phyloP scores from a whole-genome alignment of 1,140 invertebrate genomes.

The Plodia interpunctella region DNA sequence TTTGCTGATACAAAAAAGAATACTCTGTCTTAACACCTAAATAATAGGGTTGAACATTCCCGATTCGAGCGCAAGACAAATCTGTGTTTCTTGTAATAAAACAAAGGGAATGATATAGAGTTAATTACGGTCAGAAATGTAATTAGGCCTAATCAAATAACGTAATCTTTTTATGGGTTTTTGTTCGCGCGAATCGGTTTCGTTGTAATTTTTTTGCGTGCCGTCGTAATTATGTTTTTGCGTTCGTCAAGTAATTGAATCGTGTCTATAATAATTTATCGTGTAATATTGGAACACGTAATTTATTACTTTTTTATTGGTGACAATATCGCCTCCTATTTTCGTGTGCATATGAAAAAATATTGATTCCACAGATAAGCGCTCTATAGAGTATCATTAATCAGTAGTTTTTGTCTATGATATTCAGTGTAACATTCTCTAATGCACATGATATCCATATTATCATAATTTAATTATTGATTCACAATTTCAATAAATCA shows the following conservation, averaged over 20 bases:
- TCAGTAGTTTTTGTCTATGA: too few species aligned
- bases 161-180: slow-evolving; percentile 57
- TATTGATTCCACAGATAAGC: too few species aligned
- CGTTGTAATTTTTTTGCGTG: slow-evolving; percentile 30
- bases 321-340: neutral
- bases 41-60: slow-evolving; percentile 29
- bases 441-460: too few species aligned
- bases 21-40: slow-evolving; percentile 15
- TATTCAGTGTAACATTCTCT: too few species aligned
- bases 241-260: slow-evolving; percentile 19
- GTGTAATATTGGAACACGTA: slow-evolving; percentile 4
- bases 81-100: slow-evolving; percentile 52
- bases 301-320: slow-evolving; percentile 4
- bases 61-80: slow-evolving; percentile 16
- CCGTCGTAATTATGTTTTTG: slow-evolving; percentile 23
- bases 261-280: slow-evolving; percentile 8
- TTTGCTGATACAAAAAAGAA: slow-evolving; percentile 10
- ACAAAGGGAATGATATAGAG: slow-evolving; percentile 69
- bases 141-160: slow-evolving; percentile 72
- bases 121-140: slow-evolving; percentile 67
- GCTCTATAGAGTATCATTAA: too few species aligned
- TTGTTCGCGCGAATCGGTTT: slow-evolving; percentile 39
- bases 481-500: too few species aligned
- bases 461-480: too few species aligned
- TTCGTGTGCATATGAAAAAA: neutral